Conservation (phyloP, 2,888 invertebrate species). For the Lymantria monacha region DNA sequence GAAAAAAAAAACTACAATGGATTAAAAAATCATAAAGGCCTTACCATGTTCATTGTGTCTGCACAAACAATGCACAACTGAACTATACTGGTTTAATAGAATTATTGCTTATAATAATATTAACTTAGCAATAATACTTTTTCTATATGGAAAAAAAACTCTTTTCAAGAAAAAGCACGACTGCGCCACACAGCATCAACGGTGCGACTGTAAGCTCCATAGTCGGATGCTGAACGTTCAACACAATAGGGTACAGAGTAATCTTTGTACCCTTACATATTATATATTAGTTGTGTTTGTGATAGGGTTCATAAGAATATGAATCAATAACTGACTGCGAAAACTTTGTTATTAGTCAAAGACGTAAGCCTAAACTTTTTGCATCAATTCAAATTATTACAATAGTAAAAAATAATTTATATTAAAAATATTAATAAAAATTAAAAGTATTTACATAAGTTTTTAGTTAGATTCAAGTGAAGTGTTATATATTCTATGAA, state of each 20-base stretch:
- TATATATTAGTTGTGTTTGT: constrained; percentile 49
- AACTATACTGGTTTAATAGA: constrained; percentile 57
- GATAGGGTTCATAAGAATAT: constrained; percentile 62
- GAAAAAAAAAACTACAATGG: constrained; percentile 54
- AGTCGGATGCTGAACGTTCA: constrained; percentile 50
- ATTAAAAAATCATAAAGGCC: constrained; percentile 65
- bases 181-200: constrained; percentile 60
- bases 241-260: constrained; percentile 68
- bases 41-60: constrained; percentile 78
- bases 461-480: no score
- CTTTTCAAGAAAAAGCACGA: constrained; percentile 57
- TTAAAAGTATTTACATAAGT: no score
- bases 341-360: constrained; percentile 1
- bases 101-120: constrained; percentile 54
- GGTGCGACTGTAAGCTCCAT: constrained; percentile 66
- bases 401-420: no score
- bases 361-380: not conserved
- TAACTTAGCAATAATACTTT: constrained; percentile 49
- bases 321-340: constrained; percentile 56
- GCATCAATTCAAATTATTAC: not conserved
- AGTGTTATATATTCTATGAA: not conserved
- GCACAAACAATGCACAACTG: constrained; percentile 66
- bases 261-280: constrained; percentile 51
- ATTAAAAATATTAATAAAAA: no score
- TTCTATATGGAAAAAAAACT: constrained; percentile 43